Conservation (phyloP, 2,888 invertebrate genomes). For the Oithona nana region DNA sequence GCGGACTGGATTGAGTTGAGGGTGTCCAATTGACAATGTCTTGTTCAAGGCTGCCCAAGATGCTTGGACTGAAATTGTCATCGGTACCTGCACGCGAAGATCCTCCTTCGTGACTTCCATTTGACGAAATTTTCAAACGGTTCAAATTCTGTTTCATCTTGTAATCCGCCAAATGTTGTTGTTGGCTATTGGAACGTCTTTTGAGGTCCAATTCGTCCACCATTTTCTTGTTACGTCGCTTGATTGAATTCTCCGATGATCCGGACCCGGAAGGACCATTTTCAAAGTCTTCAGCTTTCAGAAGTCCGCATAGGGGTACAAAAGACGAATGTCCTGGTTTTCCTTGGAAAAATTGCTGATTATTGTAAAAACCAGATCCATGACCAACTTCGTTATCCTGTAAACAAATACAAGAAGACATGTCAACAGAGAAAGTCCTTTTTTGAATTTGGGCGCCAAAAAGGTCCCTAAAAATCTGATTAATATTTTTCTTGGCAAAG, state of each 20-base stretch:
- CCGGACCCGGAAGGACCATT: conserved; percentile 9
- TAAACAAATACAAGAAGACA: conserved; percentile 18
- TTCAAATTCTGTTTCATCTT: neutral
- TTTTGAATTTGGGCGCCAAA: neutral
- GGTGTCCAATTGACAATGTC: neutral
- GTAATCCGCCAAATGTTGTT: neutral
- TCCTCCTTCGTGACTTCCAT: neutral
- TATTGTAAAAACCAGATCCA: conserved; percentile 35
- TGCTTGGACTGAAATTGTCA: neutral
- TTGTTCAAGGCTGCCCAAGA: neutral
- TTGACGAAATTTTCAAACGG: neutral
- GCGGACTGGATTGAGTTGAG: neutral
- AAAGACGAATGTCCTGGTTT: conserved; percentile 32
- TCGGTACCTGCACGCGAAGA: neutral
- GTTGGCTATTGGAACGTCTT: neutral
- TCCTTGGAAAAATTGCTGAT: conserved; percentile 31
- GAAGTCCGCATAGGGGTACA: conserved; percentile 32
- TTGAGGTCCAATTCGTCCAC: neutral
- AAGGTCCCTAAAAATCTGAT: conserved; percentile 22
- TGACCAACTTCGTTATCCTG: conserved; percentile 35
- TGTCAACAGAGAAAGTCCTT: neutral
- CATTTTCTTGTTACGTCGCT: neutral
- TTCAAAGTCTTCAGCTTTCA: conserved; percentile 30
- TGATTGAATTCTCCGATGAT: neutral
- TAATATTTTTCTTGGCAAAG: too few species aligned